Base-by-base conservation (phyloP, 2,113 vertebrate genomes). In the Mobula hypostoma region DNA sequence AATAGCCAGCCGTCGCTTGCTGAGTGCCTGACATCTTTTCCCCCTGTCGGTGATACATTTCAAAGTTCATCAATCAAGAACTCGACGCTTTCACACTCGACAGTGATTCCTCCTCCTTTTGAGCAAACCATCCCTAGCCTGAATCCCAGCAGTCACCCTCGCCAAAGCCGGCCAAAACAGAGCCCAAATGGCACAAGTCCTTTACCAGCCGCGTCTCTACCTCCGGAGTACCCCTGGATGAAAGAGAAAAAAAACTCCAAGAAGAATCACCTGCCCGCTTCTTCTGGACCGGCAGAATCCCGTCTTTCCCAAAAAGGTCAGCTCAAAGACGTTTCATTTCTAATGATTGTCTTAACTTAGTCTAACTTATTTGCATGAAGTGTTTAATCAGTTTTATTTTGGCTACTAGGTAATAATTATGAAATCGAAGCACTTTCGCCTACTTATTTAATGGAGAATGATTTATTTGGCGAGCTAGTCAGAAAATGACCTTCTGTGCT, bases 41-140 rank as follows among this genome's bases (percentile, higher is more conserved):
- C 98, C 98, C 98, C 98, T 98, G 98, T 98, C 98, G 98, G 98
- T 98, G 99, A 99, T 98, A 99, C 99, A 97, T 99, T 99, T 99
- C 98, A 98, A 98, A 99, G 98, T 98, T 98, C 99, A 99, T 99
- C 99, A 99, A 99, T 99, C 98, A 99, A 98, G 98, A 98, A 97
- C 97, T 98, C 98, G 97, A 97, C 98, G 98, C 98, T 98, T 98
- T 98, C 98, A 98, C 98, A 97, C 96, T 97, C 98, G 97, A 98
- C 98, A 98, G 97, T 98, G 97, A 98, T 98, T 98, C 98, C 98
- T 98, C 98, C 98, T 99, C 98, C 98, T 97, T 98, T 98, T 96
- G 98, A 99, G 97, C 98, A 98, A 96, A 98, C 97, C 97, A 98
- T 99, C 97, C 97, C 98, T 95, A 98, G 98, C 97, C 97, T 99